A percentile compares a stretch with the other conserved stretches of the same genome.
Conservation (phyloP, 1,140 invertebrate genomes). For the Calycopis cecrops region DNA sequence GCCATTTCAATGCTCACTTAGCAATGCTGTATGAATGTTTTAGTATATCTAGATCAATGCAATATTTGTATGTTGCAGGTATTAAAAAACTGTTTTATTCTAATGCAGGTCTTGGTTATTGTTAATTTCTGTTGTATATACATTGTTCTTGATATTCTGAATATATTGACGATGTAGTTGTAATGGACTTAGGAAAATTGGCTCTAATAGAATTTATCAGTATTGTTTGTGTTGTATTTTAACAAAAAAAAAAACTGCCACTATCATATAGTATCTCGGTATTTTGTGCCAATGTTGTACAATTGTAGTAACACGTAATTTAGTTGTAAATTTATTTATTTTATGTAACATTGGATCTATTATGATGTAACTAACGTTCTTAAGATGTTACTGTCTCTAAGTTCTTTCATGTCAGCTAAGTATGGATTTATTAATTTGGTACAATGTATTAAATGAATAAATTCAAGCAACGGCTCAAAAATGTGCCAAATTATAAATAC, state of each 20-base stretch:
- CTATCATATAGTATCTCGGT: constrained; percentile 11
- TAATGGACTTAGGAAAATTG: constrained; percentile 1
- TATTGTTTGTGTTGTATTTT: constrained; percentile 5
- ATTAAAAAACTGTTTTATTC: background rate
- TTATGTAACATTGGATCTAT: constrained; percentile 9
- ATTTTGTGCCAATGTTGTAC: constrained; percentile 41
- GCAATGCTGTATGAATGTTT: no score
- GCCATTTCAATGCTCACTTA: no score
- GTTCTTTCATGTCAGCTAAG: no score
- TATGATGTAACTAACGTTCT: background rate
- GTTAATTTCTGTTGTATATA: constrained; percentile 20
- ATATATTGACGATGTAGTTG: background rate
- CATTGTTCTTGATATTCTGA: background rate
- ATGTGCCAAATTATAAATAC: no score
- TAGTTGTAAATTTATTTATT: constrained; percentile 51
- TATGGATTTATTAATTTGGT: no score
- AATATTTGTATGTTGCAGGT: no score
- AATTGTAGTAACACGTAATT: constrained; percentile 41
- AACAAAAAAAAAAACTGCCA: constrained; percentile 19
- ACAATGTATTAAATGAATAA: no score
- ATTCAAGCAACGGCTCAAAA: no score
- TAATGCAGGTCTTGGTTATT: constrained; percentile 23
- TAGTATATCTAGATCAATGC: no score
- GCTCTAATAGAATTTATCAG: constrained; percentile 7
- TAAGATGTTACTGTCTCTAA: no score